Conservation (phyloP, 2,113 vertebrate species). For the Triplophysa siluroides region DNA sequence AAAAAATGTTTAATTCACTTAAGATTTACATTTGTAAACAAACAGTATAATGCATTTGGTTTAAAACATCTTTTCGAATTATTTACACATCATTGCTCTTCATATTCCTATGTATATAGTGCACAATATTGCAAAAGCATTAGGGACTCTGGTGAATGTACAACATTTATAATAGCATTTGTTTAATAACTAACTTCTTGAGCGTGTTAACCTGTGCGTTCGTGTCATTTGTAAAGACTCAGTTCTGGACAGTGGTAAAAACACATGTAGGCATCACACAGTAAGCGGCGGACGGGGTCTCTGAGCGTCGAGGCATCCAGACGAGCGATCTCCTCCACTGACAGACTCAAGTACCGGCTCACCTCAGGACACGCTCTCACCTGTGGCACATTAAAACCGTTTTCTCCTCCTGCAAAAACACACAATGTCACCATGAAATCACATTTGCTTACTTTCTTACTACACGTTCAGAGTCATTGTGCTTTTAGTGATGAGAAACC, state of each 20-base stretch:
- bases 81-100: background rate
- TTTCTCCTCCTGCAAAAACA: constrained; percentile 74
- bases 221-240: constrained; percentile 59
- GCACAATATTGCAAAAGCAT: background rate
- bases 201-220: too few relatives aligned
- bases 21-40: background rate
- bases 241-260: constrained; percentile 81
- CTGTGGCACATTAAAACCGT: constrained; percentile 81
- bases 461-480: too few relatives aligned
- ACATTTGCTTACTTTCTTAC: too few relatives aligned
- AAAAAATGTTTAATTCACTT: too few relatives aligned
- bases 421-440: background rate
- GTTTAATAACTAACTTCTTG: too few relatives aligned
- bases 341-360: constrained; percentile 74
- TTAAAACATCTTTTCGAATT: background rate
- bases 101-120: background rate
- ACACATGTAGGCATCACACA: constrained; percentile 85
- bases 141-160: too few relatives aligned
- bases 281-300: constrained; percentile 70
- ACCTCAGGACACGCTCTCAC: constrained; percentile 80
- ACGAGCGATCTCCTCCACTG: constrained; percentile 67
- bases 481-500: background rate
- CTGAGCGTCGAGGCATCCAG: constrained; percentile 69
- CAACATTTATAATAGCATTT: too few relatives aligned
- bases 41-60: background rate